Evolutionary conservation across 2,797 vertebrate genomes (phyloP), one percentile per base, ranked within the genome.

Genomic region (Malacoctenus gilli): DNA sequence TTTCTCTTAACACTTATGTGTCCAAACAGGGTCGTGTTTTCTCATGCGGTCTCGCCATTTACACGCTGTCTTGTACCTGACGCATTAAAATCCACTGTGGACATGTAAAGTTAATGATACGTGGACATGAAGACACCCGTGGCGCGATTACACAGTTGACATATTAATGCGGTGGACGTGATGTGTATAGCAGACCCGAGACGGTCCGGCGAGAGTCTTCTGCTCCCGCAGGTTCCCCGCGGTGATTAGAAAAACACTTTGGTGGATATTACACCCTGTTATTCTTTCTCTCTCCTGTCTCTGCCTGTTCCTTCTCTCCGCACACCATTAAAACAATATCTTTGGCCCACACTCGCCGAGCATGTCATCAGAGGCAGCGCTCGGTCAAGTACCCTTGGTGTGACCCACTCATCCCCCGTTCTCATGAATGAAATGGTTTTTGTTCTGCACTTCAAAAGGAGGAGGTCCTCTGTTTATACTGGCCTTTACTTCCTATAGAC

Each of bases 171-270:
- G 64, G 56, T 69, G 44, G 67, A 73, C 51, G 25, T 72, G 53
- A 89, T 84, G 79, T 76, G 73, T 58, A 79, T 72, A 77, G 60
- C 82, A 89, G 87, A 84, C 68, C 53, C 58, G 70, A 59, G 75
- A 64, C 47, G 56, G 63, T 80, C 76, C 77, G 55, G 68, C 66
- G 75, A 79, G 60, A 63, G 55, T 75, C 84, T 82, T 90, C 86
- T 61, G 67, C 75, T 77, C 62, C 66, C 55, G 44, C 48, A 37
- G 72, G 16, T 62, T 88, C 87, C 87, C 87, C 67, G 72, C 15
- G 72, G 85, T 77, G 84, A 85, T 82, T 85, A 83, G 73, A 84
- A 88, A 89, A 90, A 92, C 84, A 89, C 82, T 83, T 79, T 56
- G 65, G 74, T 85, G 79, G 66, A 85, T 80, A 84, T 87, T 77